Base-by-base conservation (phyloP, 2,113 vertebrate genomes). In the Pterocles burchelli region DNA sequence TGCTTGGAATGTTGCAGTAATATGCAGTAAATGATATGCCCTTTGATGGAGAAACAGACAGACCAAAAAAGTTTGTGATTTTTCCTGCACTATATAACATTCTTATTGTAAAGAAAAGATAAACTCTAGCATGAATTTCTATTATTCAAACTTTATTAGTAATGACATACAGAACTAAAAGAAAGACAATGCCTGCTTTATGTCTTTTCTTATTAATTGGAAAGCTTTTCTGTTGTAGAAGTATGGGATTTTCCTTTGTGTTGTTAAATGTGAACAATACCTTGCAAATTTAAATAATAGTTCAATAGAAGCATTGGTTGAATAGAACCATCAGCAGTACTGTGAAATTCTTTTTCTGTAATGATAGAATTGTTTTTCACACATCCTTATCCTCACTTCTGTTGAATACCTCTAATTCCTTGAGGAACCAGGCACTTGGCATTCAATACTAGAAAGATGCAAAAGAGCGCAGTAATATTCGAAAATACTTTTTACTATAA, bases 21-120 rank as follows among this genome's bases (percentile, higher is more conserved):
- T 94, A 85, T 62, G 75, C 48, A 95, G 93, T 92, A 97, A 97
- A 71, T 81, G 93, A 97, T 97, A 96, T 31, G 77, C 7, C 58
- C 41, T 93, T 92, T 95, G 84, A 95, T 1, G 95, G 46, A 92
- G 78, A 85, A 97, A 91, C 9, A 93, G 52, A 8, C 55, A 95
- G 57, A 78, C 46, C 13, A 84, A 82, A 90, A 76, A 71, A 8
- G 6, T 65, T 91, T 46, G 10, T 77, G 65, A 11, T 85, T 86
- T 92, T 84, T 89, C 36, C 51, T 86, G 13, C 22, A 82, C 6
- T 83, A 57, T 38, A 62, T 9, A 78, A 10, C 9, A 11, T 87
- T 67, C 36, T 71, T 83, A 52, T 52, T 85, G 34, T 66, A 85
- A 91, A 85, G 49, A 87, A 87, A 95, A 82, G 3, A 34, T 55